Percentiles rank a stretch among this genome's conserved stretches.
Conservation (phyloP, 2,888 invertebrate species). For the Nephrotoma appendiculata region DNA sequence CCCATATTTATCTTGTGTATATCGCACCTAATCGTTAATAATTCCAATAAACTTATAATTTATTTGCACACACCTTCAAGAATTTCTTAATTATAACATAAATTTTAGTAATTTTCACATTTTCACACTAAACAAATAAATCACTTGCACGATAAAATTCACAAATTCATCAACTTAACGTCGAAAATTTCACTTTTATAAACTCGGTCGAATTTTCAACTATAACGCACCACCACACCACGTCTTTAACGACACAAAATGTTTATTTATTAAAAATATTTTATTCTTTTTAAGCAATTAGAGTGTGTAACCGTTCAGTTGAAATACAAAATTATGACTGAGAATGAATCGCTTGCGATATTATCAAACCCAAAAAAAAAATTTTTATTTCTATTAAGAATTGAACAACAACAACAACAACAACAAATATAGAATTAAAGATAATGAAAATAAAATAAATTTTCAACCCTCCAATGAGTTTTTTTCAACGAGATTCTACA, state of each 20-base stretch:
- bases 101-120: background rate
- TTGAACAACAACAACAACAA: background rate
- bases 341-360: background rate
- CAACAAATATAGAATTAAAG: background rate
- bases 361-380: background rate
- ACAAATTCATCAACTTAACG: background rate
- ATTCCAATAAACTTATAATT: background rate
- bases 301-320: background rate
- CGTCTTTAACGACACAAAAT: background rate
- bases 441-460: background rate
- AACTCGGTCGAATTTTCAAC: background rate
- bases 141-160: background rate
- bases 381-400: background rate
- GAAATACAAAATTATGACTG: background rate
- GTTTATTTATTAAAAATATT: background rate
- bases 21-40: background rate
- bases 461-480: background rate
- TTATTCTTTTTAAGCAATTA: background rate
- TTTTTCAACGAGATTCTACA: background rate
- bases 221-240: background rate
- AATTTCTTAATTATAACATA: background rate
- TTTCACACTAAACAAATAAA: background rate
- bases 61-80: background rate
- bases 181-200: background rate
- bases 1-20: background rate